A percentile compares a stretch with the other conserved stretches of the same genome.
Conservation (phyloP, 2,113 vertebrate species). For the Mormyrus iriodes region DNA sequence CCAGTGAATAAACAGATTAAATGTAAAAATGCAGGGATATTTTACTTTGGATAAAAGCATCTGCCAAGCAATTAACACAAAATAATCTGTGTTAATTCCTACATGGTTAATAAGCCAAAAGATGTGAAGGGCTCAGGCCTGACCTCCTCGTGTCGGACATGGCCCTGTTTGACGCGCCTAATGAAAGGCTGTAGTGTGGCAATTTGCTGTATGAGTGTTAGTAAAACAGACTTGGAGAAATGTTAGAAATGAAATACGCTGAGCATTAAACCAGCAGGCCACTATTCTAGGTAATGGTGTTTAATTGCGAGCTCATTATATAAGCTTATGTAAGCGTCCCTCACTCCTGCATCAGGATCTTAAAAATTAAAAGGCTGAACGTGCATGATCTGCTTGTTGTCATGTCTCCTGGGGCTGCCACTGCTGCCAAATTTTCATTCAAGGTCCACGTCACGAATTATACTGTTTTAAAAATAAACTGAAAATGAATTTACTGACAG, state of each 20-base stretch:
- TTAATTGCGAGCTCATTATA: background rate
- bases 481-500: background rate
- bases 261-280: background rate
- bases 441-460: background rate
- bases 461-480: conserved; percentile 5
- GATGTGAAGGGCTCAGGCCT: background rate
- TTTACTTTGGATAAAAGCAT: background rate
- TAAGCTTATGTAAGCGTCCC: conserved; percentile 1
- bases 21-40: background rate
- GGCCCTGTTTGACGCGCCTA: background rate
- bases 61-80: background rate
- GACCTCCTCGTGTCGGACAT: background rate
- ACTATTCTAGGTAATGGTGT: conserved; percentile 1
- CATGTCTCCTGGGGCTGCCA: background rate
- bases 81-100: background rate
- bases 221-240: background rate
- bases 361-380: background rate
- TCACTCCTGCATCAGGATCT: background rate
- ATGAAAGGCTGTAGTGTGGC: background rate
- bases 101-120: background rate
- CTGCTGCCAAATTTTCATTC: background rate
- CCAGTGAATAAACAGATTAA: background rate
- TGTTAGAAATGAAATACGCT: background rate
- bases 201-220: background rate
- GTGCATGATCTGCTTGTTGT: background rate